Evolutionary conservation across 2,797 vertebrate species (phyloP).

Genomic region (Momotus momota): DNA sequence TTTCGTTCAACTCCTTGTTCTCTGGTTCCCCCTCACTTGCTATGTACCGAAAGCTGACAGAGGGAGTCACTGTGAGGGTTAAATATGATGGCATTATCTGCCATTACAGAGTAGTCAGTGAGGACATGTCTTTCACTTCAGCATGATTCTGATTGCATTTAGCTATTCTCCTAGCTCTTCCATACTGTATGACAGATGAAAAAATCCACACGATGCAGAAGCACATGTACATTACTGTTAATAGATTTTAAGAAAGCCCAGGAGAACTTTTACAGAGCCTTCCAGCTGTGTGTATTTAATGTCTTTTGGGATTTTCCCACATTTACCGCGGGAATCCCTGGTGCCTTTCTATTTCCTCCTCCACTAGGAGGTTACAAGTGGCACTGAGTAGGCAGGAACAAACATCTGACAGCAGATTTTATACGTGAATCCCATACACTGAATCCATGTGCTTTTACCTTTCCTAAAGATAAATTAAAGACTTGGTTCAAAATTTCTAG

Average conservation of each 20-base stretch:
- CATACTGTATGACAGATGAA: not conserved
- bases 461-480: not conserved
- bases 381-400: not conserved
- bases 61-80: not conserved
- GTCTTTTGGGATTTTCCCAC: not conserved
- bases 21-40: not conserved
- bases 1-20: not conserved
- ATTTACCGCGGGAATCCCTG: not conserved
- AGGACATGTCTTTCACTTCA: not conserved
- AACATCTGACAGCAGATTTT: not conserved
- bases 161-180: not conserved
- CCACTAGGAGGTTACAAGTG: not conserved
- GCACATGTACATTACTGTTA: accelerated
- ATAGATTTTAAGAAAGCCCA: not conserved
- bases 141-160: not conserved
- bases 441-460: not conserved
- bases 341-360: not conserved
- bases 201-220: not conserved
- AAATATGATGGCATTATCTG: not conserved
- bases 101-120: not conserved
- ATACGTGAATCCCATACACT: not conserved
- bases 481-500: not conserved
- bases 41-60: not conserved
- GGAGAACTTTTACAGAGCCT: not conserved
- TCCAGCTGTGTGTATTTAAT: not conserved